phyloP scores from a whole-genome alignment of 2,888 invertebrate species.

The Trissoscelio sp. region DNA sequence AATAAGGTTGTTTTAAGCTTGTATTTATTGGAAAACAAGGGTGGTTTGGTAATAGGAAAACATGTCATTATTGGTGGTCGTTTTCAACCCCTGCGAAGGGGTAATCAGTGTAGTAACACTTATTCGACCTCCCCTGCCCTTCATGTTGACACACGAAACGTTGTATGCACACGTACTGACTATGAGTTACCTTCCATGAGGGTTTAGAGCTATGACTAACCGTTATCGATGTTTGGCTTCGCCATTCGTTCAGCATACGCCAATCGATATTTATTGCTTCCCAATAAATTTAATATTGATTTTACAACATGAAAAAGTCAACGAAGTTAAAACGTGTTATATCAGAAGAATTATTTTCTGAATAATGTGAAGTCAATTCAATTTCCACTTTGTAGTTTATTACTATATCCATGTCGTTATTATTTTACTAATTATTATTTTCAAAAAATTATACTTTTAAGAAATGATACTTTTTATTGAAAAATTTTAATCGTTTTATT shows the following conservation, averaged over 20 bases:
- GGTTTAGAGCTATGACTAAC: conserved; percentile 31
- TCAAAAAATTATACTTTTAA: too few species aligned
- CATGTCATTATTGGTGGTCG: conserved; percentile 73
- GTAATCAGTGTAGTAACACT: conserved; percentile 63
- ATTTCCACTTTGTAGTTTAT: too few species aligned
- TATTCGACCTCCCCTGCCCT: conserved; percentile 59
- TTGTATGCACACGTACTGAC: conserved; percentile 58
- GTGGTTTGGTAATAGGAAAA: conserved; percentile 81
- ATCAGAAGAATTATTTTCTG: too few species aligned
- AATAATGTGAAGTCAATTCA: too few species aligned
- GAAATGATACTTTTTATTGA: too few species aligned
- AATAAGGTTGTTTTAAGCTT: conserved; percentile 66
- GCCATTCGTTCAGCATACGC: background rate
- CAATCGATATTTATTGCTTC: conserved; percentile 6
- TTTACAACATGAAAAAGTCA: too few species aligned
- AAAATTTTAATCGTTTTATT: too few species aligned
- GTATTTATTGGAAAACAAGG: conserved; percentile 83
- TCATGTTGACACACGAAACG: conserved; percentile 66
- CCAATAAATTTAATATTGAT: background rate
- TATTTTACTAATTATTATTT: too few species aligned
- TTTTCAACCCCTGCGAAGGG: conserved; percentile 76
- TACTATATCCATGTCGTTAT: too few species aligned
- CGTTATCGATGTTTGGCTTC: conserved; percentile 15
- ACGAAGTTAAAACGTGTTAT: too few species aligned
- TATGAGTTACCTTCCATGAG: conserved; percentile 27